Base-by-base conservation (phyloP, 2,797 vertebrate species). In the Acanthiza pusilla region DNA sequence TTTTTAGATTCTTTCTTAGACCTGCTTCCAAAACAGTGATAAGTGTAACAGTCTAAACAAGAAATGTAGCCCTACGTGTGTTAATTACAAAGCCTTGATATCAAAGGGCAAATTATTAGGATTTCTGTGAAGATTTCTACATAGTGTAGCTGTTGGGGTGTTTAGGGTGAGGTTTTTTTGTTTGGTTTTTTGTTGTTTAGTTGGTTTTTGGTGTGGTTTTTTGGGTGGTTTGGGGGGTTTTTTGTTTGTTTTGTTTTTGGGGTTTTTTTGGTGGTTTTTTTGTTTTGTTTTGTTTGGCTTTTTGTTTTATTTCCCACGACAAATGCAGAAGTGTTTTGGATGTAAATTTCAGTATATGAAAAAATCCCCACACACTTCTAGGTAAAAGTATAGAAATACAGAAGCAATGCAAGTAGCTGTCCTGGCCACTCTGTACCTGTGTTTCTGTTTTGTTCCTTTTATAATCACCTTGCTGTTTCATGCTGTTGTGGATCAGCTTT, bases 131-230 rank as follows among this genome's bases (percentile, higher is more conserved):
- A 71, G 18, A 18, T 9, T 74, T 3, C 32, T 36, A 27, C 2
- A 3, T 10, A 60, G 60, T 11, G 36, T 55, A 22, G 14, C 62
- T 34, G 4, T 36, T 68, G 29, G 1, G 1, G 3, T 16, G 5
- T 30, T 61, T 26, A 36, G n/a, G 16, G 7, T n/a, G 19, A 34
- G 8, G 2, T 4, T 0, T 3, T 54, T 67, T 17, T 13, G 3
- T 8, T 36, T 36, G 36, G 36, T 47, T 54, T 11, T 18, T 16
- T 38, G 38, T 14, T 36, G 36, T 36, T 36, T n/a, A n/a, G 36
- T 43, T 15, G 29, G 25, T 48, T 23, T 11, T 45, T 45, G 17
- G 36, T n/a, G 11, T 38, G 38, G 38, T 38, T 38, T 47, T 45
- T 45, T 21, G 14, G 1, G n/a, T n/a, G n/a, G n/a, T n/a, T n/a